Evolutionary conservation across 2,113 vertebrate species (phyloP), one percentile per base, ranked within the genome.

Genomic region (Tauraco erythrolophus): DNA sequence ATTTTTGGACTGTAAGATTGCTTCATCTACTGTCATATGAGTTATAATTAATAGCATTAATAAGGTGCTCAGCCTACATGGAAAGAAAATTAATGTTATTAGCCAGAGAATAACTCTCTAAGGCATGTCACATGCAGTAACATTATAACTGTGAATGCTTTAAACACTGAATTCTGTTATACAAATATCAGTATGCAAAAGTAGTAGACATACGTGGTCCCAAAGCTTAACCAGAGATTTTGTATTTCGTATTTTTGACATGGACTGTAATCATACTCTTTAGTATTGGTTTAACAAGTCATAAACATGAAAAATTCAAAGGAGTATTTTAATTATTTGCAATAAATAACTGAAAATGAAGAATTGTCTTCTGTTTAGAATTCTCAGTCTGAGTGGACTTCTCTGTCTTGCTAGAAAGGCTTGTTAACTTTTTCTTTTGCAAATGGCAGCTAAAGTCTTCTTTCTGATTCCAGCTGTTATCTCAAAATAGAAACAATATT

Each of bases 21-120:
- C 92, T 94, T 91, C 56, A 94, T 89, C 72, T 95, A 30, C 39
- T 96, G 79, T 92, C 86, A 89, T 54, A 89, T 92, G 72, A 94
- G 78, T 88, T 89, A 75, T 61, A 91, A 97, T 94, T 96, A 95
- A 91, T 65, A 75, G 14, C 27, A 94, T 81, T 94, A 96, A 95
- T 92, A 87, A 94, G 91, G 69, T 94, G 56, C 72, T 96, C 89
- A 94, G 83, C 64, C 65, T 94, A 91, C 76, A 94, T 11, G 94
- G 89, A 84, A 94, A 89, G 64, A 94, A 96, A 97, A 94, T 94
- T 68, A 92, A 97, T 89, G 18, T 89, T 94, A 95, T 93, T 94
- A 97, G 64, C 46, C 50, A 91, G 90, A 94, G 75, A 92, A 93
- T 70, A 94, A 84, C 61, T 86, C 91, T 94, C 56, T 30, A 84